Conservation (phyloP, 2,113 vertebrate species). For the Antechinus flavipes region DNA sequence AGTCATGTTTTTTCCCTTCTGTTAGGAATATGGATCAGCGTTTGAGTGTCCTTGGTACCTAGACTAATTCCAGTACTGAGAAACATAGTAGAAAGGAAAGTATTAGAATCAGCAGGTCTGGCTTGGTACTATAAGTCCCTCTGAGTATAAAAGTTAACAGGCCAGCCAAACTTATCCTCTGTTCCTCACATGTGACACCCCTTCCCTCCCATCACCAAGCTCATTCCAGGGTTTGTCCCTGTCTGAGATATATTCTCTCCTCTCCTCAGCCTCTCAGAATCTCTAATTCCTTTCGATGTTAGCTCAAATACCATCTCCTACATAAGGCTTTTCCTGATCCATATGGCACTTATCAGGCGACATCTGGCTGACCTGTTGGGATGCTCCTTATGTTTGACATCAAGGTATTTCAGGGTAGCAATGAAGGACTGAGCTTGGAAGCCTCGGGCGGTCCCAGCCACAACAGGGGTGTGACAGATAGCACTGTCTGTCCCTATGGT, state of each 20-base stretch:
- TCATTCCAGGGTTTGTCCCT: not conserved
- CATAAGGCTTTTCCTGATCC: not conserved
- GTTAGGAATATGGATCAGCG: not conserved
- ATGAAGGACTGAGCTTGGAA: constrained; percentile 99
- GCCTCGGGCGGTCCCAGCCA: constrained; percentile 93
- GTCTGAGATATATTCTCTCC: not conserved
- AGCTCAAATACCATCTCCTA: not conserved
- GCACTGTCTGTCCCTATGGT: constrained; percentile 95
- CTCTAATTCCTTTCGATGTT: not conserved
- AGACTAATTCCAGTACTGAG: not conserved
- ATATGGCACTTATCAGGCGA: not conserved
- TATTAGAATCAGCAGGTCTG: not conserved
- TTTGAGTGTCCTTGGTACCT: constrained; percentile 9
- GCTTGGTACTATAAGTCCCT: not conserved
- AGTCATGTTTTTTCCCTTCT: constrained; percentile 18
- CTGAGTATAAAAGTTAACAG: not conserved
- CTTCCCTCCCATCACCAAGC: not conserved
- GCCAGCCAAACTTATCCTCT: not conserved
- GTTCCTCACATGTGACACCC: not conserved
- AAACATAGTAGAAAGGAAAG: not conserved
- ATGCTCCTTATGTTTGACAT: constrained; percentile 98
- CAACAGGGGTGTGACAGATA: constrained; percentile 97
- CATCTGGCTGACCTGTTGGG: constrained; percentile 91
- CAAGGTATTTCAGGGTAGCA: constrained; percentile 95
- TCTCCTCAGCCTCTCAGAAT: not conserved